Evolutionary conservation across 2,888 invertebrate species (phyloP), one percentile per base, ranked within the genome.

Genomic region (Tachina grossa): DNA sequence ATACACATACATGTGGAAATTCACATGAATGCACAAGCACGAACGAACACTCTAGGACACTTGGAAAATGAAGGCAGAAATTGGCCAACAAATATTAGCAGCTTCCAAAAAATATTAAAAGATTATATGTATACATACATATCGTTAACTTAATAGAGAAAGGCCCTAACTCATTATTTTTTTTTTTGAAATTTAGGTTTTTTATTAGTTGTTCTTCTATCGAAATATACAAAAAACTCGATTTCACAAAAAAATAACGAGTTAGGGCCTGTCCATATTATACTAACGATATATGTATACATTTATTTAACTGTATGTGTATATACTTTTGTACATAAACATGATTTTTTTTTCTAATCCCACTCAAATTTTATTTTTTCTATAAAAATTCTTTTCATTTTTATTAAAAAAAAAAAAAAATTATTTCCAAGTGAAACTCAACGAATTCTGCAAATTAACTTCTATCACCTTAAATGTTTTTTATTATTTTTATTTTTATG

Each of bases 401-500:
- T 41, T 3, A 10, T n/a, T n/a, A n/a, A n/a, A n/a, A n/a, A n/a
- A n/a, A n/a, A n/a, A n/a, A n/a, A n/a, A n/a, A n/a, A n/a, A n/a
- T n/a, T n/a, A n/a, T 3, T 13, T 51, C 9, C 1, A 59, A 22
- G 19, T 57, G 49, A 68, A 77, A 77, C 14, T 47, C 9, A 8
- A 3, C 45, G 9, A 66, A 5, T 41, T 49, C 49, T 41, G 47
- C 57, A 68, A 66, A 59, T 68, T 13, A 66, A 47, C 66, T 43
- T 53, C 53, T 13, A 57, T 65, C 66, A 68, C 77, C 68, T 77
- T 59, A 1, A 45, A 65, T 39, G 39, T 63, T 9, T 55, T 9
- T 55, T 51, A 43, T 49, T 49, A 49, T 19, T 6, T 8, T 5
- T 8, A 13, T 14, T 11, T 59, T 63, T 19, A 41, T 43, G 2